Percentiles rank a stretch among this genome's conserved stretches.
These are phyloP conservation scores for Meandrina meandrites DNA, from an alignment of 92 coral and sea anemone genomes.

Conservation along the genomic window DNA sequence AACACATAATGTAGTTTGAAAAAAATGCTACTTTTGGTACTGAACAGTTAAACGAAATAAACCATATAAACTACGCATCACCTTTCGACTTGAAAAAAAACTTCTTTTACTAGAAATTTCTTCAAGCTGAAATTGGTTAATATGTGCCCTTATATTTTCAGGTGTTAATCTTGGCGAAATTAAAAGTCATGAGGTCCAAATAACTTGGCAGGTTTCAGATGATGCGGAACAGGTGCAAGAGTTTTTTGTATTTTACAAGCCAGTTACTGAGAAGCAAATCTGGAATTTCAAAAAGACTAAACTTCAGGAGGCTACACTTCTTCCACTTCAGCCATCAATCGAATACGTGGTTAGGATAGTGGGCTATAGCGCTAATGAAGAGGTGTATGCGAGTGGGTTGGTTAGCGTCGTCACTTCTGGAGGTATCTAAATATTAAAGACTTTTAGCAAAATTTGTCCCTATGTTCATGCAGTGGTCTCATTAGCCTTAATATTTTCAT, in stretches of 20 bases:
- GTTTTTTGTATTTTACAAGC: conserved; percentile 17
- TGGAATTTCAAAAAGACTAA: conserved; percentile 20
- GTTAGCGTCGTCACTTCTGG: background rate
- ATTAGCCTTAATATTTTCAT: too few species aligned
- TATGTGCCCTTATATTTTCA: background rate
- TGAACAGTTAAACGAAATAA: too few species aligned
- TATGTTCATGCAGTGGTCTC: too few species aligned
- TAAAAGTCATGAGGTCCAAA: background rate
- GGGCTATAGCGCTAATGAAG: conserved; percentile 7
- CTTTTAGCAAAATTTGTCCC: background rate
- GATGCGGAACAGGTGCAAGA: background rate
- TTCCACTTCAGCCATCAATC: background rate
- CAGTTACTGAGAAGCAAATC: background rate
- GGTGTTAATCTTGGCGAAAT: background rate
- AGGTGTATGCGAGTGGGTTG: conserved; percentile 19
- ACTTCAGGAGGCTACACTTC: background rate
- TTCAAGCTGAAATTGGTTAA: too few species aligned
- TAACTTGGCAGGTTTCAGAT: background rate
- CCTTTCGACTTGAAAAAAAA: too few species aligned
- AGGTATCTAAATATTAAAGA: background rate
- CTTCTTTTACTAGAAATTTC: too few species aligned
- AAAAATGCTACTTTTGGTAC: too few species aligned
- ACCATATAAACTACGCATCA: too few species aligned
- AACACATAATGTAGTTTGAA: too few species aligned
- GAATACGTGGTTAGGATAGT: background rate